Evolutionary conservation across 1,140 invertebrate genomes (phyloP).

Genomic region (Musca domestica): DNA sequence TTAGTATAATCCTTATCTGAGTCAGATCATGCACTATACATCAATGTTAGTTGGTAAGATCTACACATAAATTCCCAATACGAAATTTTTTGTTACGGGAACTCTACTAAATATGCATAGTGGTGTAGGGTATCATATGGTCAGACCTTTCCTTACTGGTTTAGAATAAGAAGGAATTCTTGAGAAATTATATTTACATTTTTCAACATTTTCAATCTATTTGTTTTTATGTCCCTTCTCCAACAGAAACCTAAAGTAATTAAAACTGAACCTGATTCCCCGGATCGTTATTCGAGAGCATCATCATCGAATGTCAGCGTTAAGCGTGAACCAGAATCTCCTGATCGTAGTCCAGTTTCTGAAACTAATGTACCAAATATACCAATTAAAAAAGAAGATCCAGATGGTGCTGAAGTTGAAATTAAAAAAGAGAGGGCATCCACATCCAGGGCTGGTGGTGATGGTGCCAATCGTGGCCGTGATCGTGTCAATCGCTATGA

Average conservation of each 20-base stretch:
- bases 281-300: constrained; percentile 1
- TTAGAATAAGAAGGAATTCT: not conserved
- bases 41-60: too few species aligned
- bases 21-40: too few species aligned
- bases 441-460: constrained; percentile 9
- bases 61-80: too few species aligned
- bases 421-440: not conserved
- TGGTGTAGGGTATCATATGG: too few species aligned
- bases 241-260: constrained; percentile 5
- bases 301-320: not conserved
- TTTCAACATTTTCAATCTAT: not conserved
- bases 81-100: too few species aligned
- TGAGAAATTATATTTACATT: not conserved
- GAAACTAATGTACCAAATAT: not conserved
- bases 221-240: not conserved
- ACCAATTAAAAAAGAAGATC: too few species aligned
- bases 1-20: too few species aligned
- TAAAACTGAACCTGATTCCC: constrained; percentile 18
- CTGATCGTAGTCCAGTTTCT: not conserved
- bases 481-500: constrained; percentile 31
- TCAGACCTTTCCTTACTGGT: not conserved
- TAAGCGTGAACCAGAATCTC: not conserved
- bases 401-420: not conserved
- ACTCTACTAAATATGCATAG: too few species aligned
- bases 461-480: not conserved